These are phyloP conservation scores for Ochotona princeps DNA, from an alignment of 2,113 vertebrate genomes.

Conservation along the genomic window DNA sequence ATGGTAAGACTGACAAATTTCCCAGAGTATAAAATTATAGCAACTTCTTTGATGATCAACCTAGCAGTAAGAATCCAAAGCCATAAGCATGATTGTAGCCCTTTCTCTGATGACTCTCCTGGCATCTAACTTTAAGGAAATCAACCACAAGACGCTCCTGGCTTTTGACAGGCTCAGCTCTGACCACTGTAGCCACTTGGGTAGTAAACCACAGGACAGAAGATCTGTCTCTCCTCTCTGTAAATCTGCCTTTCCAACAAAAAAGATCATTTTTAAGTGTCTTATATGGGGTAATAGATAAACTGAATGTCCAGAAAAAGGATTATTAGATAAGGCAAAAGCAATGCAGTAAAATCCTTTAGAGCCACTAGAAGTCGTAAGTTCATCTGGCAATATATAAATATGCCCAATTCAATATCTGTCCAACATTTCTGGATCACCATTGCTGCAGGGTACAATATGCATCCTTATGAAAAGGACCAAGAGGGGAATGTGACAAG, in stretches of 20 bases:
- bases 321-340: not conserved
- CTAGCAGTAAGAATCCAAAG: slow-evolving; percentile 57
- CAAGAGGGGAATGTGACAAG: not conserved
- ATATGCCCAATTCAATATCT: not conserved
- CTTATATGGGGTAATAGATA: not conserved
- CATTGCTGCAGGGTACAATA: not conserved
- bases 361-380: not conserved
- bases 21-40: not conserved
- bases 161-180: too few species aligned
- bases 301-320: slow-evolving; percentile 20
- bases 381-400: not conserved
- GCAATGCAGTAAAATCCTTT: not conserved
- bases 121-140: not conserved
- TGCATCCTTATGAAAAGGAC: not conserved
- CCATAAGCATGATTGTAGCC: not conserved
- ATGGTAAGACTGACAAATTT: not conserved
- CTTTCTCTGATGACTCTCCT: not conserved
- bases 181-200: too few species aligned
- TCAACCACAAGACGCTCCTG: not conserved
- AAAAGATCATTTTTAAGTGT: too few species aligned
- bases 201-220: too few species aligned
- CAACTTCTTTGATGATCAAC: slow-evolving; percentile 23
- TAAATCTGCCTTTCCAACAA: too few species aligned
- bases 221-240: too few species aligned
- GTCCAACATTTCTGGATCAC: not conserved